Percentiles rank a stretch among this genome's conserved stretches.
These are phyloP conservation scores for Halichoeres trimaculatus DNA, from an alignment of 2,113 vertebrate genomes.

Conservation along the genomic window DNA sequence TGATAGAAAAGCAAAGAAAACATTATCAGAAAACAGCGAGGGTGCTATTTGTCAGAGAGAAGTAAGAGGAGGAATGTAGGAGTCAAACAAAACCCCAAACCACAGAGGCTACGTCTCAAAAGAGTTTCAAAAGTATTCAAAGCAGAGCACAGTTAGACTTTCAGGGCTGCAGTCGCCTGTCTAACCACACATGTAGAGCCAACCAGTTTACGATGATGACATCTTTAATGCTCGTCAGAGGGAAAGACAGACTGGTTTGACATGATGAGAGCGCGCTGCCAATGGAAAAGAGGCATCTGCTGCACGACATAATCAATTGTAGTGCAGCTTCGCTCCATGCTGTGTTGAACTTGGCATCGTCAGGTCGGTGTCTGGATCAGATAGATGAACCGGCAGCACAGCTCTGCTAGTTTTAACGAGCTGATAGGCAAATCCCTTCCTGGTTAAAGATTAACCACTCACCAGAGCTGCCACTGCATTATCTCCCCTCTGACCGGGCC, in stretches of 20 bases:
- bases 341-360: slow-evolving; percentile 38
- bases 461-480: slow-evolving; percentile 78
- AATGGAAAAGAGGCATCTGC: slow-evolving; percentile 26
- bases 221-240: slow-evolving; percentile 59
- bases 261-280: slow-evolving; percentile 17
- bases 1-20: slow-evolving; percentile 25
- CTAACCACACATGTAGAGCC: slow-evolving; percentile 40
- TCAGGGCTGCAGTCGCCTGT: slow-evolving; percentile 15
- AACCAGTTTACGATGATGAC: slow-evolving; percentile 46
- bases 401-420: slow-evolving; percentile 82
- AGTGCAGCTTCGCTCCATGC: slow-evolving; percentile 6
- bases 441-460: slow-evolving; percentile 85
- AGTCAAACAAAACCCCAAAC: slow-evolving; percentile 58
- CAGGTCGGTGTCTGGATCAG: slow-evolving; percentile 70
- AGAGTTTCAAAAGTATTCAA: slow-evolving; percentile 29
- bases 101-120: slow-evolving; percentile 24
- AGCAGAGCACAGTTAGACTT: slow-evolving; percentile 24
- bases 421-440: slow-evolving; percentile 86
- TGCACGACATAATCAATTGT: slow-evolving; percentile 2
- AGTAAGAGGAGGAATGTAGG: slow-evolving; percentile 55
- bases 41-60: slow-evolving; percentile 27
- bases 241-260: slow-evolving; percentile 44
- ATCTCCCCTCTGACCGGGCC: slow-evolving; percentile 77
- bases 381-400: slow-evolving; percentile 65
- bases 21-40: slow-evolving; percentile 26